A percentile compares a stretch with the other conserved stretches of the same genome.
Conservation (phyloP, 2,797 vertebrate species). For the Dendrocincla fuliginosa region DNA sequence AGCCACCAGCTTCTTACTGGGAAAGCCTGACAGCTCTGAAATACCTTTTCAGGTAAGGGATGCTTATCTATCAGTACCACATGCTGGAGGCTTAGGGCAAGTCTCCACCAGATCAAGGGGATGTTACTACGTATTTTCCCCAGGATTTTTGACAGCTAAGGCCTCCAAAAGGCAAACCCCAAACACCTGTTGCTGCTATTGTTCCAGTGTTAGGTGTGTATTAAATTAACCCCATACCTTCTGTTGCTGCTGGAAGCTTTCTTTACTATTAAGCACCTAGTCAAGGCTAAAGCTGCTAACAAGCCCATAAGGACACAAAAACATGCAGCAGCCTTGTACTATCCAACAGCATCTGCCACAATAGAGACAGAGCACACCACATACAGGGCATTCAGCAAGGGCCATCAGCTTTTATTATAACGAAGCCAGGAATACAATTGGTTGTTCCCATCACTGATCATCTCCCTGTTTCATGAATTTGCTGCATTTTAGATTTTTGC, state of each 20-base stretch:
- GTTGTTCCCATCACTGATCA: background rate
- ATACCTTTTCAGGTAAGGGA: background rate
- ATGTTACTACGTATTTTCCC: background rate
- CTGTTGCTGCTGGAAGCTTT: background rate
- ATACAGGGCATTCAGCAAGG: background rate
- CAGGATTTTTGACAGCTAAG: background rate
- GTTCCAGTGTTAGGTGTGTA: background rate
- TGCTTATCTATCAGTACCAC: background rate
- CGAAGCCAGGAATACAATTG: background rate
- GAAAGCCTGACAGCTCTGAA: background rate
- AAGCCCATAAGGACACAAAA: background rate
- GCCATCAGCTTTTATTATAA: background rate
- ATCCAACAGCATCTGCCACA: background rate
- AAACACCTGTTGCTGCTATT: background rate
- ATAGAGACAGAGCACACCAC: accelerated
- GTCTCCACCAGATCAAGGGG: background rate
- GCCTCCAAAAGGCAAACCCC: background rate
- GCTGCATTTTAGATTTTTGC: background rate
- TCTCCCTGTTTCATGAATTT: background rate
- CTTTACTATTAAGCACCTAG: background rate
- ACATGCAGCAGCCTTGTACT: background rate
- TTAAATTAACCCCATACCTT: background rate
- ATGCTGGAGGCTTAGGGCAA: background rate
- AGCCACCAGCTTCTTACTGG: background rate
- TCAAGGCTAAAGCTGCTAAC: background rate